Percentiles rank a stretch among this genome's conserved stretches.
Evolutionary conservation across 2,797 vertebrate genomes (phyloP).

Genomic region (Mallotus villosus): DNA sequence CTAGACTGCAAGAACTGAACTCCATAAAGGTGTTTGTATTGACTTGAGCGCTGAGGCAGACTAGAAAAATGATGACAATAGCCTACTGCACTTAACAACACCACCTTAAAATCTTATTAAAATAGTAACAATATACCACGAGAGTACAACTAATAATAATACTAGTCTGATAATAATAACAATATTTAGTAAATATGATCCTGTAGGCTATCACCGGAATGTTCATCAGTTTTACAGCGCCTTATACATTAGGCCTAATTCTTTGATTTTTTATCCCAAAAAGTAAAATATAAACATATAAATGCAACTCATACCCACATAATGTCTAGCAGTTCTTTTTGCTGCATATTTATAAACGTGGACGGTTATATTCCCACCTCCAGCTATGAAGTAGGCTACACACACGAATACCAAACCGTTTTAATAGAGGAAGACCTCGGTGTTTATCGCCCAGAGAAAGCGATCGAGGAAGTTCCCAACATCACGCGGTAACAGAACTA

Average conservation of each 20-base stretch:
- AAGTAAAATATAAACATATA: conserved; percentile 2
- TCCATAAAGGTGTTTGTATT: not conserved
- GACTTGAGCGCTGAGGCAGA: too few species aligned
- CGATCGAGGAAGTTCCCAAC: not conserved
- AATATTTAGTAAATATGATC: too few species aligned
- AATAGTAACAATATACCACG: too few species aligned
- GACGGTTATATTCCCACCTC: not conserved
- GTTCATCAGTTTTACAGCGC: too few species aligned
- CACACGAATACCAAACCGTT: conserved; percentile 21
- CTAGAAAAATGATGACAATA: not conserved
- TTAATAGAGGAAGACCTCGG: conserved; percentile 11
- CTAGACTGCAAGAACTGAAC: too few species aligned
- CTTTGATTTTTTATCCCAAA: conserved; percentile 10
- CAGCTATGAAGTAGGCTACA: not conserved
- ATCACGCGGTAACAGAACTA: conserved; percentile 3
- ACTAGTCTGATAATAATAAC: too few species aligned
- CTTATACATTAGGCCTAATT: too few species aligned
- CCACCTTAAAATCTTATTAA: too few species aligned
- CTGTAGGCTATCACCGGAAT: too few species aligned
- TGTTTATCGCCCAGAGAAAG: not conserved
- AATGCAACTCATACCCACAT: not conserved
- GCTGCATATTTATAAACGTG: not conserved
- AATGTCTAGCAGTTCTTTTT: not conserved
- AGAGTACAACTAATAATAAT: too few species aligned
- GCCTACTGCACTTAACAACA: conserved; percentile 6